Percentiles rank a stretch among this genome's conserved stretches.
Conservation (phyloP, 1,140 invertebrate genomes). For the Microplitis demolitor region DNA sequence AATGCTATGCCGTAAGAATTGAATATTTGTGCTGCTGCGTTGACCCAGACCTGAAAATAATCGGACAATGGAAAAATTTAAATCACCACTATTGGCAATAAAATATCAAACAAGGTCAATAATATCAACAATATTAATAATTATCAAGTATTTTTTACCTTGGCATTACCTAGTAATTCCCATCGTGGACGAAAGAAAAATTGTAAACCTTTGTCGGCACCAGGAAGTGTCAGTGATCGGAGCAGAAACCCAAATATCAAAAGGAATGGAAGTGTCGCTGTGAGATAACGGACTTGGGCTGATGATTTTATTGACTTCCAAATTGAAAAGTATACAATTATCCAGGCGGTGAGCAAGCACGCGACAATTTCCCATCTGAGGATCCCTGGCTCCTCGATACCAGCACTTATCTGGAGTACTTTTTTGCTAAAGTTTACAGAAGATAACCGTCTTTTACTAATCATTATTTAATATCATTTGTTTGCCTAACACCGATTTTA, state of each 20-base stretch:
- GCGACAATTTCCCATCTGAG: conserved; percentile 86
- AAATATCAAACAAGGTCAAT: background rate
- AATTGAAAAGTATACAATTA: conserved; percentile 89
- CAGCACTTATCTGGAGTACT: conserved; percentile 79
- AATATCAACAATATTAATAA: background rate
- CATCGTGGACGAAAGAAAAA: conserved; percentile 90
- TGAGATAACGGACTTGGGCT: conserved; percentile 82
- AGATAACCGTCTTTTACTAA: background rate
- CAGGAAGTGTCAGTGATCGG: conserved; percentile 80
- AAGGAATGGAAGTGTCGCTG: conserved; percentile 83
- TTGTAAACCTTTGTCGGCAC: conserved; percentile 76
- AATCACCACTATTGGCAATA: background rate
- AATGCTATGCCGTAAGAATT: conserved; percentile 91
- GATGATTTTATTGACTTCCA: conserved; percentile 91
- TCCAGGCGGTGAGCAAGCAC: conserved; percentile 85
- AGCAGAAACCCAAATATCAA: conserved; percentile 81
- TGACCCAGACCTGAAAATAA: conserved; percentile 79
- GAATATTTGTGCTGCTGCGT: conserved; percentile 90
- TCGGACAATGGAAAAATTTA: background rate
- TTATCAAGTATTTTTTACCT: conserved; percentile 59
- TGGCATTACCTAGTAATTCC: conserved; percentile 80
- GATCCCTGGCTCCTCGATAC: conserved; percentile 80
- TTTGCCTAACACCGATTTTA: background rate
- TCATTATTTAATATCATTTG: background rate
- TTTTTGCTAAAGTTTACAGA: conserved; percentile 70